Conservation (phyloP, 2,888 invertebrate genomes). For the Caradrina kadenii region DNA sequence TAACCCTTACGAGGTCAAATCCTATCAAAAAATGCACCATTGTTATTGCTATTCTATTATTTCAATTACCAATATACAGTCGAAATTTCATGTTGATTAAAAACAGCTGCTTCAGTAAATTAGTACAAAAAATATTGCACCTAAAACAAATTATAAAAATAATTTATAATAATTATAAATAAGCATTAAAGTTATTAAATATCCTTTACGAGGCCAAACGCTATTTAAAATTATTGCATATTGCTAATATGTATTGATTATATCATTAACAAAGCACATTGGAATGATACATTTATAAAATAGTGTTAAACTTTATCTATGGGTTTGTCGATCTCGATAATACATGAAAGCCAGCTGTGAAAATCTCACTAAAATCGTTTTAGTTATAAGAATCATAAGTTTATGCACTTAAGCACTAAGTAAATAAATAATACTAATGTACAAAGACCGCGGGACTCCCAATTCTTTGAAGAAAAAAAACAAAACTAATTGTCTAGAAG, state of each 20-base stretch:
- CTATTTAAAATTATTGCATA: constrained; percentile 48
- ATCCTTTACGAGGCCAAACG: constrained; percentile 62
- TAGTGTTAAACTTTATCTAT: constrained; percentile 46
- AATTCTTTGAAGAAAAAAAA: constrained; percentile 10
- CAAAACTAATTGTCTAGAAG: neutral
- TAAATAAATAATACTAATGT: constrained; percentile 90
- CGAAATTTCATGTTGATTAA: constrained; percentile 19
- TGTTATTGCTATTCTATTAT: neutral
- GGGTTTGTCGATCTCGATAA: constrained; percentile 58
- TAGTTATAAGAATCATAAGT: constrained; percentile 78
- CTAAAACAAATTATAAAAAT: constrained; percentile 65
- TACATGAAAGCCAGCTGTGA: constrained; percentile 79
- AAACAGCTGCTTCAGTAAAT: constrained; percentile 54
- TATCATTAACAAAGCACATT: constrained; percentile 64
- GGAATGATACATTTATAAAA: constrained; percentile 66
- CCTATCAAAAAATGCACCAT: neutral
- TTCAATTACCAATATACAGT: constrained; percentile 27
- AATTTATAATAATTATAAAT: constrained; percentile 62
- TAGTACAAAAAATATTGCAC: constrained; percentile 63
- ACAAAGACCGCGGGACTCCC: constrained; percentile 74
- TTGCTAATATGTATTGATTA: constrained; percentile 59
- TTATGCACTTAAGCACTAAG: constrained; percentile 84
- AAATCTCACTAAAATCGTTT: constrained; percentile 76
- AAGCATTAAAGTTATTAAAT: constrained; percentile 61
- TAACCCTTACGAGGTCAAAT: neutral